Evolutionary conservation across 2,888 invertebrate genomes (phyloP), one percentile per base, ranked within the genome.

Genomic region (Pristionchus japonicus): DNA sequence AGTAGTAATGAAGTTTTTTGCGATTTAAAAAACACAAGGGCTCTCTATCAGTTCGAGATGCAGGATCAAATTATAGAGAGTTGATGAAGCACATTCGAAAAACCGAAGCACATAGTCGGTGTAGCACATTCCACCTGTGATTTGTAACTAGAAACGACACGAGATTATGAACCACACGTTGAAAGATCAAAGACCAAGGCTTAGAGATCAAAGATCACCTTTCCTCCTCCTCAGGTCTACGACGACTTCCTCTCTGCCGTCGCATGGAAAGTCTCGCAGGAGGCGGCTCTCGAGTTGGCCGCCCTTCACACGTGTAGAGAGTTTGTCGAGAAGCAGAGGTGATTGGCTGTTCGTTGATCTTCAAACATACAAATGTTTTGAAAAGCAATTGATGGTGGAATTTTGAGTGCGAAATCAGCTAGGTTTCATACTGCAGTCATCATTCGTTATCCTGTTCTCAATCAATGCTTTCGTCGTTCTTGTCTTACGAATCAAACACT

Each of bases 261-360:
- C 96, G 95, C 95, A 9, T 95, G 95, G 92, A 93, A 94, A 74
- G 93, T 95, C 49, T 95, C 95, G 87, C 94, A 94, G 82, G 98
- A 98, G 89, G 96, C 97, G 93, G 98, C 98, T 90, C 96, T 99
- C 93, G 97, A 97, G 95, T 96, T 99, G 93, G 98, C 98, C 95
- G 98, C 98, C 4, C 88, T 94, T 3, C 91, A 91, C 89, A 90
- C 91, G 27, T 91, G 91, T 47, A 84, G 92, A 27, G 92, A 92
- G 40, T 90, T 89, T 80, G 88, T 90, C 1, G 91, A 92, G 70
- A 90, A 89, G 80, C 90, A 91, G 47, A 70, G 88, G 90, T 88
- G 43, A 43, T n/a, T n/a, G n/a, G n/a, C n/a, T 31, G 13, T 34
- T n/a, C n/a, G n/a, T 9, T 13, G 31, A 34, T 13, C n/a, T n/a